Evolutionary conservation across 2,113 vertebrate species (phyloP), one percentile per base, ranked within the genome.

Genomic region (Poicephalus gulielmi): DNA sequence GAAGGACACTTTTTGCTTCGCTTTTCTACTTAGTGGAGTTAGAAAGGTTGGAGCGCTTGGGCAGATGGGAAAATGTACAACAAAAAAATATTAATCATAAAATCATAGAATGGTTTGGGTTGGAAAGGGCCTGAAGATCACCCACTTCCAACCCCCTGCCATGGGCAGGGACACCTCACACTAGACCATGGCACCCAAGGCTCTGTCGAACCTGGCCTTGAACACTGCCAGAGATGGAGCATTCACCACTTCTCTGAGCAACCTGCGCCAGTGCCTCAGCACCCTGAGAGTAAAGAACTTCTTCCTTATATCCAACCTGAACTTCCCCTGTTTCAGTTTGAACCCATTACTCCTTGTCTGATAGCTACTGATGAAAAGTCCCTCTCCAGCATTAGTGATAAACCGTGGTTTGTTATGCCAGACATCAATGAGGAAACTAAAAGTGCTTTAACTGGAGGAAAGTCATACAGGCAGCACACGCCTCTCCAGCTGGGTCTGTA

Each of bases 131-230:
- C 19, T 59, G 14, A 59, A n/a, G 13, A n/a, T 23, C 55, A 22
- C 6, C 6, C 33, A n/a, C 9, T 59, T 59, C 13, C 55, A 15
- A 10, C 20, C 20, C 57, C 33, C 57, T 59, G 33, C 33, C 55
- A 59, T 1, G 4, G 20, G 1, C 33, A 23, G 0, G 33, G 4
- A n/a, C 20, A 15, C 57, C 33, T 59, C 33, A 15, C 57, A n/a
- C 13, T n/a, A 59, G 2, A n/a, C 8, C 57, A 59, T 15, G 3
- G 5, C 13, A 15, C 20, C 12, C 13, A 59, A 59, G 20, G 57
- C 57, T 59, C 33, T 2, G 13, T 59, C 13, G 33, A 59, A 15
- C 57, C 20, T 59, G 57, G 20, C 55, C 9, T 14, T 59, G 20
- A n/a, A 4, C 20, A 59, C 57, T 23, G 2, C 12, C 19, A n/a